These are phyloP conservation scores for Hydropotes inermis DNA, from an alignment of 2,113 vertebrate genomes.

Conservation along the genomic window DNA sequence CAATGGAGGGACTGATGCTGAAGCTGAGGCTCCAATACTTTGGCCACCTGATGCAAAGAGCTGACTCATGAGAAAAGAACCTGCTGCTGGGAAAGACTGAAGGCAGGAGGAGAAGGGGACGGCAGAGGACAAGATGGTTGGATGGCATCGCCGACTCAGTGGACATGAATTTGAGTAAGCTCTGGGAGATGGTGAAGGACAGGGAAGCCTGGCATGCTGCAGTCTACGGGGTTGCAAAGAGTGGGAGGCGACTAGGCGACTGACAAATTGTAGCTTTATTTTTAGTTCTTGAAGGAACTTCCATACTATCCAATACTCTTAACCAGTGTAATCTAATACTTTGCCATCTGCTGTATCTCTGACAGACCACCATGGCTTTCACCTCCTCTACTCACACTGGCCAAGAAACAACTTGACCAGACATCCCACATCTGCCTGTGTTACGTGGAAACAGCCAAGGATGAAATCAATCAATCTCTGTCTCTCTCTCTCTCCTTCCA, in stretches of 20 bases:
- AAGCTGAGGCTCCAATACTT: background rate
- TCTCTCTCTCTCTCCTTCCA: background rate
- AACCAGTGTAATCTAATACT: too few relatives aligned
- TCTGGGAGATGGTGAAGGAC: background rate
- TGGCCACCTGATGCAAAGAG: background rate
- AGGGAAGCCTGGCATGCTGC: background rate
- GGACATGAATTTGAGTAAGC: background rate
- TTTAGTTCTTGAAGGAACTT: background rate
- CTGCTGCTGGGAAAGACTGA: background rate
- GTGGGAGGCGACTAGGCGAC: background rate
- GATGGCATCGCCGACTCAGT: background rate
- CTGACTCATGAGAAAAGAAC: background rate
- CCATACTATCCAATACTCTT: background rate
- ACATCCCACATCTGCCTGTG: fast-evolving
- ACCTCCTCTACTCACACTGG: background rate
- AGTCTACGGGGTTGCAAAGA: background rate
- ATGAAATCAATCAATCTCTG: too few relatives aligned
- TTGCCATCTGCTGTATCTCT: background rate
- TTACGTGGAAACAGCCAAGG: too few relatives aligned
- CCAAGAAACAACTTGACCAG: background rate
- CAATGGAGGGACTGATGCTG: background rate
- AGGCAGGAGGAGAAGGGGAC: background rate
- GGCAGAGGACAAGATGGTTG: background rate
- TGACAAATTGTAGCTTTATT: background rate
- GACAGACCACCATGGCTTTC: fast-evolving